These are phyloP conservation scores for Ochropleura plecta DNA, from an alignment of 2,888 invertebrate genomes.

Conservation along the genomic window DNA sequence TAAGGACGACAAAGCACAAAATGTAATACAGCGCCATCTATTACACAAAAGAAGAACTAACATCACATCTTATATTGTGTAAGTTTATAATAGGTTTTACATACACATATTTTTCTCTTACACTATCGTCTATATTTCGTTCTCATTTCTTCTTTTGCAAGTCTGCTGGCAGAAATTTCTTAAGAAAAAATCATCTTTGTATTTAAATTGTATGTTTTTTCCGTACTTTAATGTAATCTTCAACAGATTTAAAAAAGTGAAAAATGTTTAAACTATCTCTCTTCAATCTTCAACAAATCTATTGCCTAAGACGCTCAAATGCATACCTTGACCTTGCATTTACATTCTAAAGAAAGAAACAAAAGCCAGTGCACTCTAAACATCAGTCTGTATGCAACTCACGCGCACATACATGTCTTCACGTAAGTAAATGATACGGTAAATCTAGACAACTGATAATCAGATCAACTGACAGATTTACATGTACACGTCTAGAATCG, in stretches of 20 bases:
- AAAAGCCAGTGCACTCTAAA: constrained; percentile 61
- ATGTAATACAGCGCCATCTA: not conserved
- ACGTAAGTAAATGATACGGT: constrained; percentile 56
- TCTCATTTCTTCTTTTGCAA: not conserved
- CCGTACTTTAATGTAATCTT: not conserved
- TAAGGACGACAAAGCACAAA: not conserved
- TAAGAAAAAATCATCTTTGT: too few relatives aligned
- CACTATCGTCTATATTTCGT: too few relatives aligned
- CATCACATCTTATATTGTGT: not conserved
- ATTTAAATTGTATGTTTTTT: too few relatives aligned
- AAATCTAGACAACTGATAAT: constrained; percentile 52
- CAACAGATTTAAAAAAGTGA: not conserved
- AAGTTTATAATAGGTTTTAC: too few relatives aligned
- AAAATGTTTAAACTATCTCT: not conserved
- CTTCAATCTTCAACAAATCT: not conserved
- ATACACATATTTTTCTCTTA: too few relatives aligned
- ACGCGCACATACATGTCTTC: constrained; percentile 54
- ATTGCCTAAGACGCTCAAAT: not conserved
- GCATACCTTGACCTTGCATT: constrained; percentile 53
- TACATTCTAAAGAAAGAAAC: constrained; percentile 31
- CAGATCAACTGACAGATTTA: constrained; percentile 56
- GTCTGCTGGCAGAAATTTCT: too few relatives aligned
- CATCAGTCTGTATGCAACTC: constrained; percentile 43
- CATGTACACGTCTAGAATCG: constrained; percentile 53
- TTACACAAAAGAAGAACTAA: not conserved